Conservation (phyloP, 2,113 vertebrate genomes). For the Halcyon malimbica region DNA sequence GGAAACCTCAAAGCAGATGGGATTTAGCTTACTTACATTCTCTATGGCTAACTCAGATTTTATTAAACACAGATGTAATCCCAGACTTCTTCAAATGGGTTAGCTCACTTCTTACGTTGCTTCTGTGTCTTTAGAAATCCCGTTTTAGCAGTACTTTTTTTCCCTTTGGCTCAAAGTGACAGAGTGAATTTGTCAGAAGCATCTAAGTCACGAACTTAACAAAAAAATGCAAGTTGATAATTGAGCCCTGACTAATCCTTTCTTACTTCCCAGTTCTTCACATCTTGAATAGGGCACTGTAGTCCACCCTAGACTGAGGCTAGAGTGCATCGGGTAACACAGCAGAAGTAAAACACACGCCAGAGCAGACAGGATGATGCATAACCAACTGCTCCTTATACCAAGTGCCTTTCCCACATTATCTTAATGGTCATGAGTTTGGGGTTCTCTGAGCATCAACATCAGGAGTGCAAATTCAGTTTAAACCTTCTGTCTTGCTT, state of each 20-base stretch:
- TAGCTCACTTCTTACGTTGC: constrained; percentile 29
- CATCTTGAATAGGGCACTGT: neutral
- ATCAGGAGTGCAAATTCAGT: neutral
- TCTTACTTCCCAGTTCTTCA: neutral
- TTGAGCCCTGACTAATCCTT: neutral
- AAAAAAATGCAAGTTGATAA: neutral
- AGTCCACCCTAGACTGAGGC: neutral
- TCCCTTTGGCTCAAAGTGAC: neutral
- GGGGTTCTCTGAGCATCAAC: neutral
- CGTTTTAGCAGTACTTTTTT: neutral
- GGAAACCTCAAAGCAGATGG: constrained; percentile 77
- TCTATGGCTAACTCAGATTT: constrained; percentile 62
- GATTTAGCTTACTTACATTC: constrained; percentile 74
- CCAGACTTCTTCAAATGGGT: constrained; percentile 9
- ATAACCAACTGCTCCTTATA: neutral
- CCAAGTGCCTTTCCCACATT: neutral
- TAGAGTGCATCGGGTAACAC: neutral
- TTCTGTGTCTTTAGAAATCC: constrained; percentile 3
- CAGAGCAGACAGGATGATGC: neutral
- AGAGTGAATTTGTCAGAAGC: neutral
- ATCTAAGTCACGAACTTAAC: neutral
- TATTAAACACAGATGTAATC: constrained; percentile 62
- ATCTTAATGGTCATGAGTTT: neutral
- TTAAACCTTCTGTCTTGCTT: neutral
- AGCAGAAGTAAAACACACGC: neutral